Conservation (phyloP, 2,797 vertebrate species). For the Borostomias antarcticus region DNA sequence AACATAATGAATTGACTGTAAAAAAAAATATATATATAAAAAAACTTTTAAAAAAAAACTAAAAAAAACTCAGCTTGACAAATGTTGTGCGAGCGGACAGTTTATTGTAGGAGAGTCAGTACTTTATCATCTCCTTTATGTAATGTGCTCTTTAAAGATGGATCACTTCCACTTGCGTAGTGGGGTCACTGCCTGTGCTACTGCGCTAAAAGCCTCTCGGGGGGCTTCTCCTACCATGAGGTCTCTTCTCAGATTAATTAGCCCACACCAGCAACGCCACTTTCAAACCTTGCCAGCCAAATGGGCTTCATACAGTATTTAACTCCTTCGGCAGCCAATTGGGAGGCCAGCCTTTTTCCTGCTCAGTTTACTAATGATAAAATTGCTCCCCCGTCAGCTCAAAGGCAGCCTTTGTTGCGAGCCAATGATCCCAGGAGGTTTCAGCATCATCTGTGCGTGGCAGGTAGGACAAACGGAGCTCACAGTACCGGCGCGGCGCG, state of each 20-base stretch:
- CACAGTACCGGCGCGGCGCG: slow-evolving; percentile 43
- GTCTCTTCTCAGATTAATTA: slow-evolving; percentile 52
- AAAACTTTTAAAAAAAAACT: background rate
- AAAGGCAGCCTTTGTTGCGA: slow-evolving; percentile 74
- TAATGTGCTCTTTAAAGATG: slow-evolving; percentile 50
- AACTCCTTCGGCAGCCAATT: slow-evolving; percentile 62
- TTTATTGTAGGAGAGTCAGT: slow-evolving; percentile 34
- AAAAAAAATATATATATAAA: too few relatives aligned
- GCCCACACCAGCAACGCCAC: slow-evolving; percentile 45
- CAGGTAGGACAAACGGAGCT: slow-evolving; percentile 53
- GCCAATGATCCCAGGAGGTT: slow-evolving; percentile 65
- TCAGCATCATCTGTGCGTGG: slow-evolving; percentile 66
- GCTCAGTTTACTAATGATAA: slow-evolving; percentile 80
- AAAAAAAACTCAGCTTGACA: slow-evolving; percentile 23
- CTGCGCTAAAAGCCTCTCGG: slow-evolving; percentile 48
- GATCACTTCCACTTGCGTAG: slow-evolving; percentile 47
- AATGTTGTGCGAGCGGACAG: slow-evolving; percentile 28
- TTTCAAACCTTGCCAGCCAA: slow-evolving; percentile 53
- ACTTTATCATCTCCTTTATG: slow-evolving; percentile 45
- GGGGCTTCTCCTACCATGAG: slow-evolving; percentile 41
- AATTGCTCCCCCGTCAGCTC: slow-evolving; percentile 64
- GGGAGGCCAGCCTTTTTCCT: slow-evolving; percentile 65
- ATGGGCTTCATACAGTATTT: slow-evolving; percentile 64
- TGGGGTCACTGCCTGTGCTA: slow-evolving; percentile 37
- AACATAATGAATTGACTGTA: slow-evolving; percentile 3